These are phyloP conservation scores for Whitmania pigra DNA, from an alignment of 1,140 invertebrate species.

Conservation along the genomic window DNA sequence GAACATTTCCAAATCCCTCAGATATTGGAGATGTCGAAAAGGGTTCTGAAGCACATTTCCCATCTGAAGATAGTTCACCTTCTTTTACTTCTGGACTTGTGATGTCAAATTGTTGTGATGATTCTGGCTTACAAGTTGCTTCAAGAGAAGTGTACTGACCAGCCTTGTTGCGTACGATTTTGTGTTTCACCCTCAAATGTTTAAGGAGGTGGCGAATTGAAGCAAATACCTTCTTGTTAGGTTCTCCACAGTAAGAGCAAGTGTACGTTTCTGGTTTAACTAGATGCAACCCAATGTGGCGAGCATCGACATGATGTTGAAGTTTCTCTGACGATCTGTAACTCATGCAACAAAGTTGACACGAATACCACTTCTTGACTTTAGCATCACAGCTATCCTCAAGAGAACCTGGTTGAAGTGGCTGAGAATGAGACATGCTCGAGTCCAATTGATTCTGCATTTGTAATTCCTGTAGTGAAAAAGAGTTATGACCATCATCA, in stretches of 20 bases:
- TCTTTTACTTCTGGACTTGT: constrained; percentile 21
- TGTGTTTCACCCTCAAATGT: constrained; percentile 31
- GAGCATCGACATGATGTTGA: constrained; percentile 29
- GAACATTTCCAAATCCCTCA: background rate
- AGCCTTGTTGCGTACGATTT: constrained; percentile 26
- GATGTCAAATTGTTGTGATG: constrained; percentile 13
- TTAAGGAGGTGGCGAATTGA: constrained; percentile 28
- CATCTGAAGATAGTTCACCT: constrained; percentile 19
- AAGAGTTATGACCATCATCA: no score
- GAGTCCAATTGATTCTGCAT: no score
- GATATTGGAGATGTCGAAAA: background rate
- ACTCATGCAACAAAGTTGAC: constrained; percentile 35
- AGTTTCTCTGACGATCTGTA: constrained; percentile 30
- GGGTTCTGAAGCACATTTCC: background rate
- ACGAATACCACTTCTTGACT: constrained; percentile 27
- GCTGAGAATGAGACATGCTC: no score
- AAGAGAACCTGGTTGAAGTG: constrained; percentile 3
- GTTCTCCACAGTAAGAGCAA: constrained; percentile 32
- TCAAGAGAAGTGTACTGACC: constrained; percentile 9
- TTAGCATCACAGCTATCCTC: constrained; percentile 2
- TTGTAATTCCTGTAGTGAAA: no score
- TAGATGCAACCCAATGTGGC: constrained; percentile 29
- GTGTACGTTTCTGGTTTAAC: background rate
- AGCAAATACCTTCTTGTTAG: constrained; percentile 28
- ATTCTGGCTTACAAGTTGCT: constrained; percentile 21